Conservation (phyloP, 2,113 vertebrate genomes). For the Bubalus kerabau region DNA sequence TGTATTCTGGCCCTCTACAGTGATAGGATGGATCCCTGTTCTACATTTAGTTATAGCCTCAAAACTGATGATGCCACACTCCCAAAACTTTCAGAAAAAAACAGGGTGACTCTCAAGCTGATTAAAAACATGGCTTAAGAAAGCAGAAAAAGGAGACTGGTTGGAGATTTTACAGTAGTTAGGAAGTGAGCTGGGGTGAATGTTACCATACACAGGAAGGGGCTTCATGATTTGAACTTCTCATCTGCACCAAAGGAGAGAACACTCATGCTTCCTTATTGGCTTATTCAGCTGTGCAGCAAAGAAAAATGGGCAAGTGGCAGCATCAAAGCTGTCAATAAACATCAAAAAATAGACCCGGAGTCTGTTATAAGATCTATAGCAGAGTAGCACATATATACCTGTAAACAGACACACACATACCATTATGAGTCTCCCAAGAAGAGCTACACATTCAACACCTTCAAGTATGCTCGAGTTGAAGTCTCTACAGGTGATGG, state of each 20-base stretch:
- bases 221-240: not conserved
- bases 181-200: accelerated
- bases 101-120: not conserved
- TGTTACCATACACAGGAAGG: not conserved
- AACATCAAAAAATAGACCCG: not conserved
- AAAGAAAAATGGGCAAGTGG: not conserved
- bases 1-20: not conserved
- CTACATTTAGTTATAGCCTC: not conserved
- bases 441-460: not conserved
- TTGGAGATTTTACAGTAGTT: not conserved
- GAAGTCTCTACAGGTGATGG: not conserved
- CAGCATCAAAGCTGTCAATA: not conserved
- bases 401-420: not conserved
- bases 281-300: not conserved
- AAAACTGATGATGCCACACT: not conserved
- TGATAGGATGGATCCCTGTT: not conserved
- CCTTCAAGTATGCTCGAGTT: not conserved
- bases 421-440: not conserved
- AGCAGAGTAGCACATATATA: not conserved
- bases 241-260: not conserved
- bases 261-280: not conserved
- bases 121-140: not conserved
- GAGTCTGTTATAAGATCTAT: not conserved
- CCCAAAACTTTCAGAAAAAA: not conserved
- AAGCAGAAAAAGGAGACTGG: not conserved